A percentile compares a stretch with the other conserved stretches of the same genome.
These are phyloP conservation scores for Bradypodion pumilum DNA, from an alignment of 2,797 vertebrate species.

Conservation along the genomic window DNA sequence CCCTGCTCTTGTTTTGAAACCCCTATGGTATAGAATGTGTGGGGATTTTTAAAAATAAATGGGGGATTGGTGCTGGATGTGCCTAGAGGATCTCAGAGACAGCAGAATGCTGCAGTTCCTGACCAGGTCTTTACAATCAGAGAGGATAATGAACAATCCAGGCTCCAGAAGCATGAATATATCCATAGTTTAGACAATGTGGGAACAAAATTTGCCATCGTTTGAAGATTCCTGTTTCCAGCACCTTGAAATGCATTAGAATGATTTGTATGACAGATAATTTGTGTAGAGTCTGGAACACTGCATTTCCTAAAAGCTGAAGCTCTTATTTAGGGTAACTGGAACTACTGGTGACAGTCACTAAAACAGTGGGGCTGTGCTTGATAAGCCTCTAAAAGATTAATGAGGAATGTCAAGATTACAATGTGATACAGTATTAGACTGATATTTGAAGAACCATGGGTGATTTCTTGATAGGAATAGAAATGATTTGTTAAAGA, in stretches of 20 bases:
- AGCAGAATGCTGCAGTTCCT: neutral
- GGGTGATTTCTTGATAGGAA: too few relatives aligned
- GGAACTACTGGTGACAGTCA: neutral
- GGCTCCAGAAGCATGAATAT: neutral
- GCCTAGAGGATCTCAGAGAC: neutral
- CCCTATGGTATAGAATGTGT: too few relatives aligned
- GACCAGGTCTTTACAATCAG: neutral
- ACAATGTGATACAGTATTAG: too few relatives aligned
- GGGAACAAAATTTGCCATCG: neutral
- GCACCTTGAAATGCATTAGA: neutral
- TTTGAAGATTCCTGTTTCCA: neutral
- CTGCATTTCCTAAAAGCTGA: neutral
- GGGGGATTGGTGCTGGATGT: neutral
- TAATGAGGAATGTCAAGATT: neutral
- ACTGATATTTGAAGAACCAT: too few relatives aligned
- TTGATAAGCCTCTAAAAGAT: neutral
- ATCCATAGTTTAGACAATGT: neutral
- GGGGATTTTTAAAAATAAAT: too few relatives aligned
- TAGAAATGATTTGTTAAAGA: too few relatives aligned
- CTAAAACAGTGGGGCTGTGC: neutral
- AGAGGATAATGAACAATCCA: neutral
- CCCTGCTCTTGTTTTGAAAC: too few relatives aligned
- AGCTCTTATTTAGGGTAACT: neutral
- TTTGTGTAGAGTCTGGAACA: neutral
- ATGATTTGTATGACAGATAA: neutral